Evolutionary conservation across 2,797 vertebrate genomes (phyloP), one percentile per base, ranked within the genome.

Genomic region (Hippopotamyrus pictus): DNA sequence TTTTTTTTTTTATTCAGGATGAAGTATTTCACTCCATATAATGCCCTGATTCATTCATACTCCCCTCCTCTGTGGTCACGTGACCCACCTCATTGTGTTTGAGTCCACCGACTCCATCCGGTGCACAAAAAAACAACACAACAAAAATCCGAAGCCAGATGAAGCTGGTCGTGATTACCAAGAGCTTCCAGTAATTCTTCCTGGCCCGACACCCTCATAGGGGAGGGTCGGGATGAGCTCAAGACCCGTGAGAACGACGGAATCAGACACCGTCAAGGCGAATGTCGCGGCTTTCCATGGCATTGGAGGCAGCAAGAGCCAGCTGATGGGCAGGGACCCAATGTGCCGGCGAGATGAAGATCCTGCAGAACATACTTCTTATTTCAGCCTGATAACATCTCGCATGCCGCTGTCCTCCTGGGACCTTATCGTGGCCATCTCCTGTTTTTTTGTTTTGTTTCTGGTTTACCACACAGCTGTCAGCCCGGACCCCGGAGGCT

Each of bases 151-250:
- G 88, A 89, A 19, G 59, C 41, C 51, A 86, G 82, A 86, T 87
- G 41, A 89, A 54, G 83, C 59, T 73, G 89, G 54, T 54, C 44
- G 14, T 53, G 53, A 69, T 85, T 59, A 62, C 88, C 88, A 88
- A 79, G 88, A 41, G 17, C 88, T 87, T 87, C 86, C 86, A 59
- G 86, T 59, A 88, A 88, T 88, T 73, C 87, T 88, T 88, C 22
- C 8, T 44, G 19, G 7, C 37, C 41, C 37, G 57, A 57, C 25
- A 87, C 51, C 12, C 33, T 87, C 17, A 0, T 8, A 44, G 53
- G 17, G 29, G 86, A 87, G 29, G 33, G 54, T 59, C 53, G 53
- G 17, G 86, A 87, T 59, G 86, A 87, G 50, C 29, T 62, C 51
- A 41, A n/a, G 86, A 3, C 25, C 44, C 48, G 44, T 50, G 53